Evolutionary conservation across 2,113 vertebrate genomes (phyloP).

Genomic region (Heterotis niloticus): DNA sequence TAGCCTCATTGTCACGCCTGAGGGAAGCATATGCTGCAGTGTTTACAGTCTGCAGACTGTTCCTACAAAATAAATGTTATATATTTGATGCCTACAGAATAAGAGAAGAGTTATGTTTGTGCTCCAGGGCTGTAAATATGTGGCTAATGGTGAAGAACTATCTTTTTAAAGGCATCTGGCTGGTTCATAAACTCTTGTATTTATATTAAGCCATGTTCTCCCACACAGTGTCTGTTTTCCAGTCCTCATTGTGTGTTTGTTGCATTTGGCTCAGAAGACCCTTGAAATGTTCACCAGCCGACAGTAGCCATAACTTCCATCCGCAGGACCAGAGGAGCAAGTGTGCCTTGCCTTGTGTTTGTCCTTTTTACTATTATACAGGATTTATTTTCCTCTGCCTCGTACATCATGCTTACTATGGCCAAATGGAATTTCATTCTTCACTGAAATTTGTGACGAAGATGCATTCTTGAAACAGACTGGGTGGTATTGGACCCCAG

Average conservation of each 20-base stretch:
- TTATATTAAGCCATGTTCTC: neutral
- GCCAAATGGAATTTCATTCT: neutral
- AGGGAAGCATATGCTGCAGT: conserved; percentile 36
- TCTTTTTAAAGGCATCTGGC: neutral
- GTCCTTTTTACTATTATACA: neutral
- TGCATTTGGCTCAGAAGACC: neutral
- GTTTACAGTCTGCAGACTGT: conserved; percentile 37
- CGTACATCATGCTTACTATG: no score
- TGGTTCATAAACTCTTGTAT: neutral
- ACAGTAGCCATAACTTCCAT: no score
- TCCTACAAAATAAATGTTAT: conserved; percentile 27
- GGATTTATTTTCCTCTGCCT: neutral
- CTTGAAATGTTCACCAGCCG: no score
- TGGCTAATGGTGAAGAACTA: neutral
- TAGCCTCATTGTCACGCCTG: conserved; percentile 45
- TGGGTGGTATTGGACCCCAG: neutral
- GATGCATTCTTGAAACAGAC: neutral
- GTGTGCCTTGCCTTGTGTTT: neutral
- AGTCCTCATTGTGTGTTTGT: neutral
- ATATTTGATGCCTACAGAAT: neutral
- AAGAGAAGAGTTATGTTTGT: neutral
- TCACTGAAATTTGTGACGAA: neutral
- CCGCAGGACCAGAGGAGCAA: neutral
- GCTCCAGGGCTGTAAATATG: conserved; percentile 2
- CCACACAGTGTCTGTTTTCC: neutral